Base-by-base conservation (phyloP, 2,113 vertebrate genomes). In the Tachysurus fulvidraco region DNA sequence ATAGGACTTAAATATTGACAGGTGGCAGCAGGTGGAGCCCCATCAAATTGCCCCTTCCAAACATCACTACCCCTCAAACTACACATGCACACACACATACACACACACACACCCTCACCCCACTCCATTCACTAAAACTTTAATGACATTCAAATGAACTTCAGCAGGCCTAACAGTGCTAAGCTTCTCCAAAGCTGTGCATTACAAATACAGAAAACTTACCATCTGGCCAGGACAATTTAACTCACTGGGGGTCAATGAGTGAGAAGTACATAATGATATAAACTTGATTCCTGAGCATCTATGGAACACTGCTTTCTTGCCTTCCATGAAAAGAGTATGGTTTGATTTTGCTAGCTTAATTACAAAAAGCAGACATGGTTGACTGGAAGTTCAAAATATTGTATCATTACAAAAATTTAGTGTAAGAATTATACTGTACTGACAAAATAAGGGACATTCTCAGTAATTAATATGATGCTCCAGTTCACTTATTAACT, bases 61-160 rank as follows among this genome's bases (percentile, higher is more conserved):
- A 88, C 78, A 88, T 88, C 77, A 90, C 69, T 88, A 84, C 71
- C 67, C 82, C 59, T 87, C 62, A 85, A 87, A 65, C 80, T 74
- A 87, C 86, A 83, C 81, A 77, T 50, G 64, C 30, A 76, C 69
- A 83, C 86, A 57, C 90, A 92, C 78, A 86, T 81, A 77, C 46
- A 46, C 41, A 78, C 55, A 25, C 55, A 59, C 83, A 80, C 84
- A 87, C 46, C 13, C 81, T 79, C 59, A 64, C 81, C 76, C 79
- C 60, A 80, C 80, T 77, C 86, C 74, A 89, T 81, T 69, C 71
- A 73, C 81, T 85, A 82, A 89, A 92, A 92, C 92, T 93, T 92
- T 94, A 95, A 95, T 95, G 94, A 94, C 94, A 93, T 96, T 94
- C 92, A 93, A 95, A 95, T 96, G 94, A 95, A 93, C 92, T 90